These are phyloP conservation scores for Plecotus auritus DNA, from an alignment of 2,113 vertebrate genomes.

Conservation along the genomic window DNA sequence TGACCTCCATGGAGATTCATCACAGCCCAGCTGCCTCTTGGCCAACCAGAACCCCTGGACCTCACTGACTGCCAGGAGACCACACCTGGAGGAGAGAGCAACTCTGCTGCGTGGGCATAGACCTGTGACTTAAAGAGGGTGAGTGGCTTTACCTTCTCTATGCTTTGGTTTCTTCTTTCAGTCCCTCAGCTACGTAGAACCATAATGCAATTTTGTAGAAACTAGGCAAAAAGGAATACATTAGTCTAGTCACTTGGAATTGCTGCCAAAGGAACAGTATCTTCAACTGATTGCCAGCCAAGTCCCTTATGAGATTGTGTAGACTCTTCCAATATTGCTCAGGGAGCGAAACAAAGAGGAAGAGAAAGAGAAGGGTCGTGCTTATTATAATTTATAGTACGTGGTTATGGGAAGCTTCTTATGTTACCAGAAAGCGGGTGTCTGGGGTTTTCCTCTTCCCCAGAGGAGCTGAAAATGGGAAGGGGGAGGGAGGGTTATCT, in stretches of 20 bases:
- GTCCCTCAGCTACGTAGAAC: constrained; percentile 64
- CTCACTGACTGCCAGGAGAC: background rate
- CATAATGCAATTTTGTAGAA: constrained; percentile 76
- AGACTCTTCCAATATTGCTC: constrained; percentile 67
- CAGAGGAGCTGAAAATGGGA: constrained; percentile 58
- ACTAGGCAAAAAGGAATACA: constrained; percentile 79
- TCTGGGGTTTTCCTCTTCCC: constrained; percentile 74
- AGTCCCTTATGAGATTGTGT: constrained; percentile 73
- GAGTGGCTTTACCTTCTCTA: constrained; percentile 45
- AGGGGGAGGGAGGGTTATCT: constrained; percentile 36
- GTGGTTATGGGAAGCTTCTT: constrained; percentile 73
- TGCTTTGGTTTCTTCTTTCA: constrained; percentile 59
- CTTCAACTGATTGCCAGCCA: constrained; percentile 75
- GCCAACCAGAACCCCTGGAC: constrained; percentile 10
- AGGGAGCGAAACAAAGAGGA: constrained; percentile 76
- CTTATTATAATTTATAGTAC: constrained; percentile 70
- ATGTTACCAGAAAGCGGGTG: constrained; percentile 72
- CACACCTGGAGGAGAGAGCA: background rate
- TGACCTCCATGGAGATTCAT: background rate
- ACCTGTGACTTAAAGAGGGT: constrained; percentile 26
- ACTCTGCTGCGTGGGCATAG: background rate
- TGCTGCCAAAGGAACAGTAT: constrained; percentile 78
- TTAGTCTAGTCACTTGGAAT: constrained; percentile 66
- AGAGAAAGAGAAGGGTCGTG: constrained; percentile 68
- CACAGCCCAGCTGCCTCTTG: background rate